Evolutionary conservation across 2,113 vertebrate genomes (phyloP), one percentile per base, ranked within the genome.

Genomic region (Gallinago media): DNA sequence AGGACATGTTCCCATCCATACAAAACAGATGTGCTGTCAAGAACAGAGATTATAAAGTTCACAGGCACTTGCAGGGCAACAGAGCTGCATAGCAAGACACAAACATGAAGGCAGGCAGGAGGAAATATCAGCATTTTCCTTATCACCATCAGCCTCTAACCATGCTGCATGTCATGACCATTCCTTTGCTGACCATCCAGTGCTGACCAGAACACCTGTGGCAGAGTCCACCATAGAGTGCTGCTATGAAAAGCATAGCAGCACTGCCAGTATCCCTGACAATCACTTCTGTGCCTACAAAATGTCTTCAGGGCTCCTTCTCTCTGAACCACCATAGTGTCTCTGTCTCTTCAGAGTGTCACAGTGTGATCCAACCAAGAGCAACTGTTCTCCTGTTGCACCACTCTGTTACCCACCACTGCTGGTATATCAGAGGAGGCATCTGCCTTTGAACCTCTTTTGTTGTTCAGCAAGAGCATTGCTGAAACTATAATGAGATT

Each of bases 1-100:
- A 74, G 3, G 32, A 47, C 4, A 23, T 12, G 15, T 31, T 76
- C 32, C 29, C n/a, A 50, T 2, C 19, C 7, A 13, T 12, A 19
- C 8, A 70, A 82, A 79, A 32, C 8, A 46, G 21, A 44, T 63
- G 11, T 65, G 4, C 14, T 68, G 22, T 46, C 54, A 82, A 72
- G 27, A 71, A 15, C 9, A 62, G 44, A 66, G 25, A 50, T 31
- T 8, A 34, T 1, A 0, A 73, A 38, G 15, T 17, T 50, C 56
- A n/a, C 3, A 11, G 15, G 6, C 31, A 1, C 21, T 77, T 0
- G 0, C 32, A 66, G 20, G 49, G 2, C 23, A 49, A 18, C 7
- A 70, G 19, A 31, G 6, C 9, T 50, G 8, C 42, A 27, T 13
- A 22, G 13, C 7, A 67, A 71, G 9, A 5, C 19, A 34, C 47